These are phyloP conservation scores for Phylloscopus trochilus DNA, from an alignment of 2,113 vertebrate species.

Conservation along the genomic window DNA sequence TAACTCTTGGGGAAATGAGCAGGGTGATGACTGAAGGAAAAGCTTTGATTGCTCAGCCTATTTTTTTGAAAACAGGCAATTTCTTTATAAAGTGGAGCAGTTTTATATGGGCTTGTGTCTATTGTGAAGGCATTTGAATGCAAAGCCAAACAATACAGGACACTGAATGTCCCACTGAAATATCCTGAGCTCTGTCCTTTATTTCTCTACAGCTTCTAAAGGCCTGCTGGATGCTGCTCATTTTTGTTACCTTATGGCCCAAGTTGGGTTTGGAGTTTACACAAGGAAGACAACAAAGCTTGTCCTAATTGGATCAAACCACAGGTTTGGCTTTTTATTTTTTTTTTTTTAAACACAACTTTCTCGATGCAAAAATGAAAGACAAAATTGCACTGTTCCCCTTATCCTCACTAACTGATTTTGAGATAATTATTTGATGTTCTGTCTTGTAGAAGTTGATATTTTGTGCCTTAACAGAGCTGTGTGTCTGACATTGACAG, in stretches of 20 bases:
- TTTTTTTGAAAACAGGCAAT: background rate
- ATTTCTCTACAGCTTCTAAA: conserved; percentile 80
- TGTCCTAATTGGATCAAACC: conserved; percentile 93
- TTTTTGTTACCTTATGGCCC: conserved; percentile 98
- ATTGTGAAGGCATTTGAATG: background rate
- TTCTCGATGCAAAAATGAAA: background rate
- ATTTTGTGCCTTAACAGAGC: background rate
- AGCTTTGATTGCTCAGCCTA: background rate
- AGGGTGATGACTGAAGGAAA: background rate
- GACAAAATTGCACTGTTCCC: background rate
- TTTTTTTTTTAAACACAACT: background rate
- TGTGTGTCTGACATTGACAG: background rate
- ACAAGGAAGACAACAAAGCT: conserved; percentile 94
- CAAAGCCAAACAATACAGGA: background rate
- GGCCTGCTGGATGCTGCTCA: conserved; percentile 93
- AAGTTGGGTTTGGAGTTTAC: conserved; percentile 89
- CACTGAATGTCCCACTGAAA: background rate
- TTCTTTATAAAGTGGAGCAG: background rate
- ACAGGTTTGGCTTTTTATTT: conserved; percentile 77
- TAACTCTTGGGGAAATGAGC: conserved; percentile 58
- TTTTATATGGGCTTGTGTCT: background rate
- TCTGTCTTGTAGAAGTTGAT: background rate
- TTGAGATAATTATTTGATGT: background rate
- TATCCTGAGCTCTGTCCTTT: background rate
- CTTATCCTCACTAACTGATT: background rate